phyloP scores from a whole-genome alignment of 2,113 vertebrate species.

The Thamnaconus septentrionalis region DNA sequence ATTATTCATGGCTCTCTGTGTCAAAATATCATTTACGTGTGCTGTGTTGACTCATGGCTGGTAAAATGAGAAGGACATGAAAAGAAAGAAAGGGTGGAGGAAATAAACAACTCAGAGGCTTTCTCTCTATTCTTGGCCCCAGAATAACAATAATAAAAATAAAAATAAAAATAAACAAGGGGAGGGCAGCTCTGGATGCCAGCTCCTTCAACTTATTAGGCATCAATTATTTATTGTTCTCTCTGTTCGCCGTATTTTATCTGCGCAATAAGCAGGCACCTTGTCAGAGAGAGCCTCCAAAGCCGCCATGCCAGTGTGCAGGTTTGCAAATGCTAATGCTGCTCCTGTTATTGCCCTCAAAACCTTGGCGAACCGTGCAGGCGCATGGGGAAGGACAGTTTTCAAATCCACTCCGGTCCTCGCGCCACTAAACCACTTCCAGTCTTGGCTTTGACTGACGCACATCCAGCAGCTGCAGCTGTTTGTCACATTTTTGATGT shows the following conservation, averaged over 20 bases:
- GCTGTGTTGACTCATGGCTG: constrained; percentile 77
- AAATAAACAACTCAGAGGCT: constrained; percentile 73
- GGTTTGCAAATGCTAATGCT: constrained; percentile 21
- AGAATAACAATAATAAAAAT: constrained; percentile 53
- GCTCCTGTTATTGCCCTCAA: constrained; percentile 32
- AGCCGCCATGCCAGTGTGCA: constrained; percentile 31
- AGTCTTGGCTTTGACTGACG: constrained; percentile 32
- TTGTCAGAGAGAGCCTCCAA: constrained; percentile 30
- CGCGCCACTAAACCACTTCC: constrained; percentile 20
- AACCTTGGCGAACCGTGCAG: constrained; percentile 2
- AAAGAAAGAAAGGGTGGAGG: constrained; percentile 68
- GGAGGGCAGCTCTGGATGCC: constrained; percentile 10
- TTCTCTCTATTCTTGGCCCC: constrained; percentile 59
- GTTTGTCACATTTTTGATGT: constrained; percentile 12
- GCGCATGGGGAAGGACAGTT: constrained; percentile 12
- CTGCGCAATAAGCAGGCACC: constrained; percentile 51
- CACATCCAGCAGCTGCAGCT: constrained; percentile 56
- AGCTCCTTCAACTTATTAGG: constrained; percentile 63
- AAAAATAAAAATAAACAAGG: not conserved
- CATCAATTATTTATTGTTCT: constrained; percentile 67
- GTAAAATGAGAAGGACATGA: constrained; percentile 79
- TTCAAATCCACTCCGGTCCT: constrained; percentile 28
- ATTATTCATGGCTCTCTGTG: constrained; percentile 77
- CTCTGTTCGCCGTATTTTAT: constrained; percentile 64
- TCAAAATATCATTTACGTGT: constrained; percentile 79